Percentiles rank a stretch among this genome's conserved stretches.
Evolutionary conservation across 1,140 invertebrate species (phyloP).

Genomic region (Dinoponera quadriceps): DNA sequence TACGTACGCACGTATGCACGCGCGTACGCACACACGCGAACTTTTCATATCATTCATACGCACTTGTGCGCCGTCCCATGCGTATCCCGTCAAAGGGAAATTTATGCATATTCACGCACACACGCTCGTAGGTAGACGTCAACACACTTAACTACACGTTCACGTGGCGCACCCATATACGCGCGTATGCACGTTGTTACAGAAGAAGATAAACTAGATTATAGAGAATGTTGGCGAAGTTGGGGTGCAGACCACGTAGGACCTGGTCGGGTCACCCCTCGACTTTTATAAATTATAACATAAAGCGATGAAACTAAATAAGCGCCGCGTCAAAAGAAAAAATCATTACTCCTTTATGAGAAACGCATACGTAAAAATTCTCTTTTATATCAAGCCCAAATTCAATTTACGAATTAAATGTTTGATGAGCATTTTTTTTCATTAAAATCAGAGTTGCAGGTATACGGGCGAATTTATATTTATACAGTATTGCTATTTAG

Average conservation of each 20-base stretch:
- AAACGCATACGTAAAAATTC: background rate
- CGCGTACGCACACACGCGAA: background rate
- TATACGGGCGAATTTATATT: too few species aligned
- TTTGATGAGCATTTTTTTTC: too few species aligned
- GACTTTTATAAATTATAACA: background rate
- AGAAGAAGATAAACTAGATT: slow-evolving; percentile 5
- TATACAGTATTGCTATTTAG: too few species aligned
- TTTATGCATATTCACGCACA: background rate
- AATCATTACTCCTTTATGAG: background rate
- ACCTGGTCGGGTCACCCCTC: too few species aligned
- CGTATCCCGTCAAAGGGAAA: background rate
- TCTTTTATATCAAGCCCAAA: too few species aligned
- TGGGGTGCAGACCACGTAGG: background rate
- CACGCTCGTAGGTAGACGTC: background rate
- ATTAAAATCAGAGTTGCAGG: too few species aligned
- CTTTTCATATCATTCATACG: background rate
- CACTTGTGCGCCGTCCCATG: too few species aligned
- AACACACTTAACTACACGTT: background rate
- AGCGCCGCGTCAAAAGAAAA: background rate
- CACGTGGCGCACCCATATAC: background rate
- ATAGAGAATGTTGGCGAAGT: background rate
- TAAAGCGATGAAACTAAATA: background rate
- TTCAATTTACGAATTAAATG: too few species aligned
- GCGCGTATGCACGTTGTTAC: background rate
- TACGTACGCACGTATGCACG: background rate